Base-by-base conservation (phyloP, 2,888 invertebrate species). In the Ischnura elegans region DNA sequence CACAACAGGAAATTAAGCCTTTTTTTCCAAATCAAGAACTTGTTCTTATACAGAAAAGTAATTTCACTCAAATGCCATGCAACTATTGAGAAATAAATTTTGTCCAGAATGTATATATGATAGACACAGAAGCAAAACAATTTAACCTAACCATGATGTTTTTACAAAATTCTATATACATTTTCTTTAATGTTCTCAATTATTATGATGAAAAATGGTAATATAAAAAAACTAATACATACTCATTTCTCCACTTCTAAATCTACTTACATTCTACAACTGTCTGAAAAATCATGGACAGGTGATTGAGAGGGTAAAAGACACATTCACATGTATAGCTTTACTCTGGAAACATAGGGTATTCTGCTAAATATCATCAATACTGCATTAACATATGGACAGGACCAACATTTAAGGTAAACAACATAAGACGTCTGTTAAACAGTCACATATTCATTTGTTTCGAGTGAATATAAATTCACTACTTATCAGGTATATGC, bases 221-320 rank as follows among this genome's bases (percentile, higher is more conserved):
- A 90, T 90, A 90, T 90, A 90, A 90, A 90, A 90, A 90, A 90
- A 90, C 90, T 90, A 90, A 90, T 90, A 90, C 90, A 90, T 90
- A 90, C 61, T 86, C 86, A 46, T 86, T 90, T 90, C 90, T 90
- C 61, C 90, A 90, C 90, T 90, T 61, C 90, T 90, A 90, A 55
- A 43, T 66, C 90, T 90, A 90, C 90, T 90, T 90, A 90, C 90
- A 61, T 42, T 90, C 66, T 66, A 90, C 87, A 87, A 87, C 87
- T 90, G 90, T 90, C 90, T 61, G 61, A 90, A 90, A 76, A 90
- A 90, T 90, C 90, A 90, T 90, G 55, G 61, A 90, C 90, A 90
- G 90, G 90, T 90, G 90, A 43, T 90, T 90, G 61, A 61, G 61
- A 90, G 55, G 90, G 90, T 90, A 90, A 90, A 90, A 90, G 90